A percentile compares a stretch with the other conserved stretches of the same genome.
Evolutionary conservation across 2,888 invertebrate species (phyloP).

Genomic region (Apantesis nais): DNA sequence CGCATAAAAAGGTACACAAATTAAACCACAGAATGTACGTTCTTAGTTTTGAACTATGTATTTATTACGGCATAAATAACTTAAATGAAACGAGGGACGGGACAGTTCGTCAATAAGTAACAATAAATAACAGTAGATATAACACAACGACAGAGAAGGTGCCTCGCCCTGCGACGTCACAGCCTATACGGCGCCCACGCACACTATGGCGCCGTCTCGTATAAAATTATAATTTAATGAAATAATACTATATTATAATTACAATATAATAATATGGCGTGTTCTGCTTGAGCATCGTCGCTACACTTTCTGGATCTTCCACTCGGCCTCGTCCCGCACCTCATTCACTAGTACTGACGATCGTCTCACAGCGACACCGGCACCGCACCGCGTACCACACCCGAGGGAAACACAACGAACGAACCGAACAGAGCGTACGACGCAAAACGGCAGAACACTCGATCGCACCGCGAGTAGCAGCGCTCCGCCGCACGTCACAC

Average conservation of each 20-base stretch:
- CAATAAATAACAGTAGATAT: conserved; percentile 31
- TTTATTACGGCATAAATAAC: conserved; percentile 72
- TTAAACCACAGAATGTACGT: conserved; percentile 38
- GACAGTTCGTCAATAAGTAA: conserved; percentile 71
- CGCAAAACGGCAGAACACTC: conserved; percentile 43
- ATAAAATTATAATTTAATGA: conserved; percentile 10
- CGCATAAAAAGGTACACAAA: conserved; percentile 28
- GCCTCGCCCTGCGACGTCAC: conserved; percentile 5
- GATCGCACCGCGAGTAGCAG: conserved; percentile 31
- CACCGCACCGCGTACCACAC: conserved; percentile 16
- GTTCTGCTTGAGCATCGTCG: conserved; percentile 18
- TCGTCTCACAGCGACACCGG: conserved; percentile 10
- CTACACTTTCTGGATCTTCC: not conserved
- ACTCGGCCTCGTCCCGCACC: not conserved
- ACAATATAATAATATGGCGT: conserved; percentile 10
- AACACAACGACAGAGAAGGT: conserved; percentile 2
- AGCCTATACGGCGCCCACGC: not conserved
- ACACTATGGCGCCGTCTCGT: not conserved
- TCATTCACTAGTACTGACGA: not conserved
- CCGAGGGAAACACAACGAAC: conserved; percentile 25
- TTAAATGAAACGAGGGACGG: conserved; percentile 79
- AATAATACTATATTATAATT: conserved; percentile 8
- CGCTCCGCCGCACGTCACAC: conserved; percentile 87
- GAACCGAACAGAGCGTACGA: conserved; percentile 34
- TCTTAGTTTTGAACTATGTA: conserved; percentile 62